These are phyloP conservation scores for Trematomus loennbergii DNA, from an alignment of 2,113 vertebrate genomes.

Conservation along the genomic window DNA sequence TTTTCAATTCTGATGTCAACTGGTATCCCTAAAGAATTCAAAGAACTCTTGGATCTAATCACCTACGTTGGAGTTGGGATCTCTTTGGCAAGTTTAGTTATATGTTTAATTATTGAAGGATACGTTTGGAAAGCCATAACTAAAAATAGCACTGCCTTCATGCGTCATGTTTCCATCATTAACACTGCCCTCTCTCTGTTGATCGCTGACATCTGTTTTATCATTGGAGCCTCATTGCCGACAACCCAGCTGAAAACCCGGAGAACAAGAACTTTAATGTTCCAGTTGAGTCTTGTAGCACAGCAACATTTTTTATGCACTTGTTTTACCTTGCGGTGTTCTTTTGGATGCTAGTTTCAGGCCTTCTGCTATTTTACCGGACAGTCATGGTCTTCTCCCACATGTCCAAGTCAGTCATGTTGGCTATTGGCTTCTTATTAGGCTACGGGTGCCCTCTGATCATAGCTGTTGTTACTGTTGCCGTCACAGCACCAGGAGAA, in stretches of 20 bases:
- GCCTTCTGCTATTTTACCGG: conserved; percentile 88
- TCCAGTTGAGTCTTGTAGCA: too few relatives aligned
- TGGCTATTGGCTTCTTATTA: conserved; percentile 81
- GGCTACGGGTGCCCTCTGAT: conserved; percentile 90
- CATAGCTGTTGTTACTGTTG: conserved; percentile 87
- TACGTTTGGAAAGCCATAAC: too few relatives aligned
- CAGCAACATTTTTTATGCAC: too few relatives aligned
- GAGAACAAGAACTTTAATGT: too few relatives aligned
- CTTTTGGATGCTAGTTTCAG: conserved; percentile 93
- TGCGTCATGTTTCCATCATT: too few relatives aligned
- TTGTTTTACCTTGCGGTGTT: conserved; percentile 92
- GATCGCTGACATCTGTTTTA: too few relatives aligned
- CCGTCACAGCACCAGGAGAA: conserved; percentile 79
- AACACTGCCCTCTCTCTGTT: too few relatives aligned
- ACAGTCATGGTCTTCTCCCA: conserved; percentile 87
- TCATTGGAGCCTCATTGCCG: too few relatives aligned
- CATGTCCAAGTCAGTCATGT: conserved; percentile 83
- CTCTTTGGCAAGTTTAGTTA: too few relatives aligned
- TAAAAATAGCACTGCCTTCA: too few relatives aligned
- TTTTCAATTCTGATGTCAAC: conserved; percentile 91
- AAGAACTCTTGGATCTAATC: conserved; percentile 66
- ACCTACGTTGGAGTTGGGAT: conserved; percentile 84
- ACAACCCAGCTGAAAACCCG: too few relatives aligned
- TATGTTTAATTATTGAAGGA: too few relatives aligned
- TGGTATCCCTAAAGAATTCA: accelerated